These are phyloP conservation scores for Ischnura elegans DNA, from an alignment of 2,888 invertebrate genomes.

Conservation along the genomic window DNA sequence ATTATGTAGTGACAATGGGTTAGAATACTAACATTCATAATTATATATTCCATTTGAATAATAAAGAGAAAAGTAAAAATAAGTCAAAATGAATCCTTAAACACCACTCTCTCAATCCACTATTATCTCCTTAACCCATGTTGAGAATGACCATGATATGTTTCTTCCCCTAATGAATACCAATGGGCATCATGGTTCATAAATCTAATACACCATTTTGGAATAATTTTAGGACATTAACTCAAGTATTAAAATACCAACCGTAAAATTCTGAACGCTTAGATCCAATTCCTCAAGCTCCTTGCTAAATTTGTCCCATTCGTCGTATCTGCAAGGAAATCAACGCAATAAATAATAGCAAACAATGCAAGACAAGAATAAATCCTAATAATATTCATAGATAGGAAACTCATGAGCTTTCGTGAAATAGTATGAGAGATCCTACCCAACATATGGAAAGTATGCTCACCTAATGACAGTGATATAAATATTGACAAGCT, in stretches of 20 bases:
- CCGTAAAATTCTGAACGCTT: constrained; percentile 94
- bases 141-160: too few relatives aligned
- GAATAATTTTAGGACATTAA: neutral
- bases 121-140: too few relatives aligned
- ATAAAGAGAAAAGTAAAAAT: too few relatives aligned
- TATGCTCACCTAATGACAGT: constrained; percentile 86
- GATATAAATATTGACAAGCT: constrained; percentile 93
- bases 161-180: too few relatives aligned
- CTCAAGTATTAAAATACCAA: constrained; percentile 78
- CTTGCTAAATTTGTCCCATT: constrained; percentile 95
- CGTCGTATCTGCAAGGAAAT: constrained; percentile 84
- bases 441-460: neutral
- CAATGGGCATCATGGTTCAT: too few relatives aligned
- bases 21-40: too few relatives aligned
- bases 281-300: constrained; percentile 93
- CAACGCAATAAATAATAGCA: neutral
- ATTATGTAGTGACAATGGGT: too few relatives aligned
- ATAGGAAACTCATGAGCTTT: neutral
- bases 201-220: too few relatives aligned
- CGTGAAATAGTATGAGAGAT: neutral
- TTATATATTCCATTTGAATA: too few relatives aligned
- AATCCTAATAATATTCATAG: neutral
- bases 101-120: too few relatives aligned
- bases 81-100: too few relatives aligned
- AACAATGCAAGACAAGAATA: neutral